Conservation (phyloP, 1,140 invertebrate species). For the Leguminivora glycinivorella region DNA sequence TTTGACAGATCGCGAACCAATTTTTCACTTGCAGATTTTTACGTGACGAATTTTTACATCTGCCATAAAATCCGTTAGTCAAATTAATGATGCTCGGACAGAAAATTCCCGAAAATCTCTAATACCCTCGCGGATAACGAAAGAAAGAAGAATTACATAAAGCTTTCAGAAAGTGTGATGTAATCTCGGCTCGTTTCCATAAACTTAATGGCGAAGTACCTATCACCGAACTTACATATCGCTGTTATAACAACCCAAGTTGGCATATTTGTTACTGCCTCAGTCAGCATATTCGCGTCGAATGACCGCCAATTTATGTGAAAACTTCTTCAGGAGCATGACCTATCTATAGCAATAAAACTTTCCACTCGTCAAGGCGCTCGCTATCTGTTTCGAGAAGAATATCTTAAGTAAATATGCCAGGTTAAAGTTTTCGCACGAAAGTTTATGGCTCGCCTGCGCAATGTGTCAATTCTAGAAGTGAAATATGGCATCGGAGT, state of each 20-base stretch:
- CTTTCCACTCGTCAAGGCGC: slow-evolving; percentile 74
- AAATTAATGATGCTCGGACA: slow-evolving; percentile 54
- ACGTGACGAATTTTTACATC: slow-evolving; percentile 49
- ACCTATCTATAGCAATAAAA: slow-evolving; percentile 72
- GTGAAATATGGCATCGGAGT: slow-evolving; percentile 72
- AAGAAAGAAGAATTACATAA: slow-evolving; percentile 68
- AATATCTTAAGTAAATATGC: slow-evolving; percentile 74
- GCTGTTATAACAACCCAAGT: slow-evolving; percentile 77
- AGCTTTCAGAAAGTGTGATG: slow-evolving; percentile 76
- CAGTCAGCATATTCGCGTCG: slow-evolving; percentile 77
- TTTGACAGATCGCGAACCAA: slow-evolving; percentile 70
- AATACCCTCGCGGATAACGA: slow-evolving; percentile 40
- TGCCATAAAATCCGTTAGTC: slow-evolving; percentile 54
- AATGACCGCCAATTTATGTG: slow-evolving; percentile 79
- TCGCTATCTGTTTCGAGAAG: slow-evolving; percentile 61
- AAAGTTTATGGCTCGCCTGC: slow-evolving; percentile 67
- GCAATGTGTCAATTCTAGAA: slow-evolving; percentile 73
- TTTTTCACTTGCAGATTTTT: slow-evolving; percentile 52
- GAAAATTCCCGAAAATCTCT: slow-evolving; percentile 46
- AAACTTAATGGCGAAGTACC: slow-evolving; percentile 75
- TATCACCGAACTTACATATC: slow-evolving; percentile 77
- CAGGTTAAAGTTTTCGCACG: slow-evolving; percentile 73
- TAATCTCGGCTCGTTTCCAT: slow-evolving; percentile 76
- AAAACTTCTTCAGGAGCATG: slow-evolving; percentile 73
- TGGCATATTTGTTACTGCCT: slow-evolving; percentile 78